A percentile compares a stretch with the other conserved stretches of the same genome.
Evolutionary conservation across 2,888 invertebrate genomes (phyloP).

Genomic region (Caenorhabditis macrosperma): DNA sequence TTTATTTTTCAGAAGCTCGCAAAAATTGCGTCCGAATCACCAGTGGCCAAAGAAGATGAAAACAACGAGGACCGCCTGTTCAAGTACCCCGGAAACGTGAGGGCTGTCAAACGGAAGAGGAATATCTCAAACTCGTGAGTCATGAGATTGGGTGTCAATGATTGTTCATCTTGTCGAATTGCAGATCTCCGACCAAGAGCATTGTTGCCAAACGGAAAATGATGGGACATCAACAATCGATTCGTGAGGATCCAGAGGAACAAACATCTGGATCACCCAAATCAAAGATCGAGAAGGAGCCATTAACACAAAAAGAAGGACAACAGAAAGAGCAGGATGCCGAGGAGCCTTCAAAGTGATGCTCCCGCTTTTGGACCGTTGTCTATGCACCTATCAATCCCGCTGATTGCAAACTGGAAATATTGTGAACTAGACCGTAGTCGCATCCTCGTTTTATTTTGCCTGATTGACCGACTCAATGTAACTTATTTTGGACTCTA

Average conservation of each 20-base stretch:
- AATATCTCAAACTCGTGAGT: conserved; percentile 34
- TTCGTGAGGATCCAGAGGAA: conserved; percentile 31
- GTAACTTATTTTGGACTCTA: background rate
- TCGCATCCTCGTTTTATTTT: background rate
- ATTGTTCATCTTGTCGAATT: background rate
- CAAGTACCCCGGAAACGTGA: conserved; percentile 51
- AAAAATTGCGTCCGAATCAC: background rate
- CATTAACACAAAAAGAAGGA: background rate
- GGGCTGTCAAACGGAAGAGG: conserved; percentile 51
- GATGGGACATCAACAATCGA: conserved; percentile 54
- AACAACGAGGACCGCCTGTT: conserved; percentile 50
- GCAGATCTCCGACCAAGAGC: conserved; percentile 20
- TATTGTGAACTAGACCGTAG: background rate
- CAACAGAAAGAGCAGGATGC: background rate
- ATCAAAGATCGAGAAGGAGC: conserved; percentile 10
- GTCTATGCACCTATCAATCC: background rate
- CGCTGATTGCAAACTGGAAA: background rate
- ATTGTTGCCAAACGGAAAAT: conserved; percentile 36
- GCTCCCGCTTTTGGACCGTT: background rate
- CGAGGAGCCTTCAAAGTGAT: background rate
- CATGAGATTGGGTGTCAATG: background rate
- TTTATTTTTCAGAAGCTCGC: background rate
- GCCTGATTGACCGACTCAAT: background rate
- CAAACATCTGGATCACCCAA: background rate
- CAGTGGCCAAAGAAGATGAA: conserved; percentile 25